These are phyloP conservation scores for Patella pellucida DNA, from an alignment of 2,888 invertebrate genomes.

Conservation along the genomic window DNA sequence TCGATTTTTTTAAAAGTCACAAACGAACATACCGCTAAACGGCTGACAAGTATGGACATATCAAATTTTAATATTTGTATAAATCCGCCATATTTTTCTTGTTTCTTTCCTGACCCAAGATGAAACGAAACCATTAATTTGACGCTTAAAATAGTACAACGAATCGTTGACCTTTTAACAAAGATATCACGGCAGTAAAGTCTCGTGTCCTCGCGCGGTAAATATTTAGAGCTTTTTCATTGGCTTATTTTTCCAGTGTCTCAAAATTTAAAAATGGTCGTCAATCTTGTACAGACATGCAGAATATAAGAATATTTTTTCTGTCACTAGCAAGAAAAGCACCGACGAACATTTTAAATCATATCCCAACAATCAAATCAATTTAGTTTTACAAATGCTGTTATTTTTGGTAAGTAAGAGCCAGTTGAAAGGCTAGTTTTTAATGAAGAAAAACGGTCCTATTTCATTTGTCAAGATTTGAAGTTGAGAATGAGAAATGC, in stretches of 20 bases:
- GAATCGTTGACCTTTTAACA: conserved; percentile 35
- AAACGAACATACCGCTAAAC: no score
- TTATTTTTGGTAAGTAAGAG: no score
- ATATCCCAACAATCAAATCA: no score
- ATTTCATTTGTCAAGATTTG: no score
- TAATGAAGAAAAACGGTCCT: no score
- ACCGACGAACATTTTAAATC: no score
- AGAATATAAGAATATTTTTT: neutral
- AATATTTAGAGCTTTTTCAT: conserved; percentile 34
- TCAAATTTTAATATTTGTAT: conserved; percentile 22
- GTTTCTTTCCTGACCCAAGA: conserved; percentile 31
- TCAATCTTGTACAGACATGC: conserved; percentile 45
- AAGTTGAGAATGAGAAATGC: no score
- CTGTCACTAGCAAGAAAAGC: no score
- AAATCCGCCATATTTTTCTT: conserved; percentile 34
- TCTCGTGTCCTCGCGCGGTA: conserved; percentile 34
- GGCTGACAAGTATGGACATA: conserved; percentile 38
- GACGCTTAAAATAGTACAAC: conserved; percentile 19
- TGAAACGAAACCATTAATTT: conserved; percentile 37
- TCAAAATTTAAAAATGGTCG: conserved; percentile 57
- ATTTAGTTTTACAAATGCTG: no score
- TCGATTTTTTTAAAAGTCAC: no score
- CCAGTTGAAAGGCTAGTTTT: no score
- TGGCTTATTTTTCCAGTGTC: conserved; percentile 40
- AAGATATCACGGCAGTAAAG: neutral